Evolutionary conservation across 2,888 invertebrate species (phyloP).

Genomic region (Parnassius glacialis): DNA sequence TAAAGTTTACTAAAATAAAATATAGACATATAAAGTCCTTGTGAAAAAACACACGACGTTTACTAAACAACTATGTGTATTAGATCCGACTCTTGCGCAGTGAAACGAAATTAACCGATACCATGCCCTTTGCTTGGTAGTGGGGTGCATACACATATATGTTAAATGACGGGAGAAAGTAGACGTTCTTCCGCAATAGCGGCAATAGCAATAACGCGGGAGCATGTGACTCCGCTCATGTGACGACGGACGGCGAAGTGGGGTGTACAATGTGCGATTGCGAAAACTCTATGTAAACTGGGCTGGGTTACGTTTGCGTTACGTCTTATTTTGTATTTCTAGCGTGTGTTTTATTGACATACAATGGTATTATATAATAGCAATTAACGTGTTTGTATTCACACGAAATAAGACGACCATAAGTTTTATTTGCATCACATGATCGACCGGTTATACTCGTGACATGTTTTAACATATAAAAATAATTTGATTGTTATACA

Average conservation of each 20-base stretch:
- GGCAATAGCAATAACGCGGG: constrained; percentile 49
- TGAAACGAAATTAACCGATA: neutral
- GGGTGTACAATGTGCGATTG: constrained; percentile 50
- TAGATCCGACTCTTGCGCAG: too few species aligned
- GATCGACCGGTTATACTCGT: constrained; percentile 29
- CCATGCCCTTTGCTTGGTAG: constrained; percentile 35
- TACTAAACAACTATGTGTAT: too few species aligned
- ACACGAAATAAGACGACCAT: constrained; percentile 11
- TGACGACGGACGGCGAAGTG: constrained; percentile 40
- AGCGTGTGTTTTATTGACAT: constrained; percentile 52
- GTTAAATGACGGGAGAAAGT: constrained; percentile 53
- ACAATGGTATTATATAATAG: constrained; percentile 48
- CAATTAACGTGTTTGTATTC: constrained; percentile 43
- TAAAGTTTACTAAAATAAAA: too few species aligned
- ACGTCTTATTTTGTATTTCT: constrained; percentile 51
- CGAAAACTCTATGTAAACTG: constrained; percentile 51
- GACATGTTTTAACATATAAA: neutral
- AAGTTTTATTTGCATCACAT: constrained; percentile 28
- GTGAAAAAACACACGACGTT: too few species aligned
- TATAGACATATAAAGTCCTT: too few species aligned
- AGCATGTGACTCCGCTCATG: constrained; percentile 57
- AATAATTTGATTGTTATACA: neutral
- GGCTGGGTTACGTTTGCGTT: constrained; percentile 48
- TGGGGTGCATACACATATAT: constrained; percentile 36
- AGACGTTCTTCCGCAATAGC: constrained; percentile 55